These are phyloP conservation scores for Monopterus albus DNA, from an alignment of 2,113 vertebrate species.

Conservation along the genomic window DNA sequence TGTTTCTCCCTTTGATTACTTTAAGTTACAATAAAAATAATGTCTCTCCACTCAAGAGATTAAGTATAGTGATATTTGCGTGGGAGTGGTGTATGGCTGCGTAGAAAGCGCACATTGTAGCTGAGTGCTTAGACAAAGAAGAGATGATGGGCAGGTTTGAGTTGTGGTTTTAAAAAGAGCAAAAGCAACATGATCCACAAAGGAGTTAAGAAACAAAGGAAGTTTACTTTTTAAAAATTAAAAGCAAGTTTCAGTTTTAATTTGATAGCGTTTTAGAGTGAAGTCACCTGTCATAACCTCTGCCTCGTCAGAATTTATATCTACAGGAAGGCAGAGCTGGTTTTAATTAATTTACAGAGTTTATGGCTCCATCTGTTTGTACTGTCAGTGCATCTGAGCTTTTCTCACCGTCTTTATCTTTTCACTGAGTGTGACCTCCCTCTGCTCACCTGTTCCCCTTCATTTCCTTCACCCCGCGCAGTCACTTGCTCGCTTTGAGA, in stretches of 20 bases:
- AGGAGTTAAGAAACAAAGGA: neutral
- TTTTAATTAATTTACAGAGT: slow-evolving; percentile 57
- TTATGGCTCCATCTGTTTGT: slow-evolving; percentile 64
- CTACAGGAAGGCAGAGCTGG: slow-evolving; percentile 5
- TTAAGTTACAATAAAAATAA: slow-evolving; percentile 60
- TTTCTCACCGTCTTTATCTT: slow-evolving; percentile 42
- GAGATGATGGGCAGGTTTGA: slow-evolving; percentile 13
- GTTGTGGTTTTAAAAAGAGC: slow-evolving; percentile 31
- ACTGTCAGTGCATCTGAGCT: slow-evolving; percentile 1
- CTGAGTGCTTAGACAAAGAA: slow-evolving; percentile 42
- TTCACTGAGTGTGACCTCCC: slow-evolving; percentile 55
- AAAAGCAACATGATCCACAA: slow-evolving; percentile 10
- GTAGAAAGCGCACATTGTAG: slow-evolving; percentile 35
- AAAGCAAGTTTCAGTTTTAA: slow-evolving; percentile 29
- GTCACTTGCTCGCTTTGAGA: slow-evolving; percentile 28
- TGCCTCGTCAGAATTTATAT: slow-evolving; percentile 7
- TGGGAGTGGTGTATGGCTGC: slow-evolving; percentile 24
- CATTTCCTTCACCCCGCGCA: slow-evolving; percentile 28
- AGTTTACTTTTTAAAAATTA: neutral
- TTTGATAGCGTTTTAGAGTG: slow-evolving; percentile 33
- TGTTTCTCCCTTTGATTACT: slow-evolving; percentile 52
- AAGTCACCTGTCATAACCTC: slow-evolving; percentile 30
- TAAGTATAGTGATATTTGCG: slow-evolving; percentile 46
- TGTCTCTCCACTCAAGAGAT: slow-evolving; percentile 59
- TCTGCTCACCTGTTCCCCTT: slow-evolving; percentile 55